These are phyloP conservation scores for Philonicus albiceps DNA, from an alignment of 2,888 invertebrate genomes.

Conservation along the genomic window DNA sequence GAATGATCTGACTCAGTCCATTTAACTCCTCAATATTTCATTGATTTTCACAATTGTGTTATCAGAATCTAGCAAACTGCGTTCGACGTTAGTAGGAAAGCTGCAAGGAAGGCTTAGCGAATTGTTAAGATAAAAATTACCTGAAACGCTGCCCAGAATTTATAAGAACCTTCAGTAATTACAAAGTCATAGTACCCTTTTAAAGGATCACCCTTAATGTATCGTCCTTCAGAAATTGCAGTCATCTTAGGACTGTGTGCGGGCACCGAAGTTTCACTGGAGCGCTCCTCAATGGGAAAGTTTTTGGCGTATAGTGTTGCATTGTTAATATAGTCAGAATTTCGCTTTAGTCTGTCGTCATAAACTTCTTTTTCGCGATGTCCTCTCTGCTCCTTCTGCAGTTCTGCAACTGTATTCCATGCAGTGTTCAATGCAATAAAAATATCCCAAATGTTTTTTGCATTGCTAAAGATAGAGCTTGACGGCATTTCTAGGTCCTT, in stretches of 20 bases:
- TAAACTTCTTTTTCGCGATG: not conserved
- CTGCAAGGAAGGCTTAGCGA: not conserved
- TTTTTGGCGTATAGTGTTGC: not conserved
- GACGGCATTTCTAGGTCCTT: not conserved
- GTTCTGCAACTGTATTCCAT: constrained; percentile 55
- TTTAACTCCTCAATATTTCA: constrained; percentile 50
- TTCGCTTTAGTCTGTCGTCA: constrained; percentile 4
- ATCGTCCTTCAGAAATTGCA: constrained; percentile 60
- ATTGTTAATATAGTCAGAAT: not conserved
- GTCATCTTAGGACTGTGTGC: constrained; percentile 35
- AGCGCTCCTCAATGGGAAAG: not conserved
- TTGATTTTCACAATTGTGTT: constrained; percentile 49
- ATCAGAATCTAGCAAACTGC: not conserved
- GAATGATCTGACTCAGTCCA: constrained; percentile 45
- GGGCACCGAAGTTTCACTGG: not conserved
- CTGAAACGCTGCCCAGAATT: constrained; percentile 89
- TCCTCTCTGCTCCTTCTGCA: not conserved
- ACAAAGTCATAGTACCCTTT: constrained; percentile 86
- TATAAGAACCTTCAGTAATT: constrained; percentile 87
- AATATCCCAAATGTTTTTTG: constrained; percentile 58
- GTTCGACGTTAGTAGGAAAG: not conserved
- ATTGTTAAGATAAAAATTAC: constrained; percentile 62
- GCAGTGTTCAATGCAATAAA: constrained; percentile 57
- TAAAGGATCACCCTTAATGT: constrained; percentile 72
- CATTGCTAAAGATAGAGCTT: constrained; percentile 52